Evolutionary conservation across 2,113 vertebrate genomes (phyloP), one percentile per base, ranked within the genome.

Genomic region (Athene noctua): DNA sequence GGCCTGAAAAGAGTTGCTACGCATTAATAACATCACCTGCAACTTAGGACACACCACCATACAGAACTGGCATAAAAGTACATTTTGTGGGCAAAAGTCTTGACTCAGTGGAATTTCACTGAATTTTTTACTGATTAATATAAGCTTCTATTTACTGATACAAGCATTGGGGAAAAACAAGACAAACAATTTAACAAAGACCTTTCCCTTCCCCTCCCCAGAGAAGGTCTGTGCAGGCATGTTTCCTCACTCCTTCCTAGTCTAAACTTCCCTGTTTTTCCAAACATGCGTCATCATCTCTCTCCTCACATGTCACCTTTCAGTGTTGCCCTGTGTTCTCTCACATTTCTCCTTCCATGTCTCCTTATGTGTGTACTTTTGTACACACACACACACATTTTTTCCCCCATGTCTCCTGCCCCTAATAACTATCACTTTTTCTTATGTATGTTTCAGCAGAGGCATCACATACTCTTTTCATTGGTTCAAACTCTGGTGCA

Each of bases 1-100:
- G 99, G 71, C 99, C 99, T 99, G 94, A 68, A 68, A 97, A 94
- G 40, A 85, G 40, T 74, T 73, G 71, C 34, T 23, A 75, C 10
- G 42, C 29, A 66, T 92, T 91, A 91, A 34, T 73, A 74, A 72
- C 13, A 65, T 29, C 17, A 63, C 6, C 26, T 8, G 0, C 4
- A 84, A 73, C 1, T 54, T 88, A 80, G 3, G 4, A 67, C 16
- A 63, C 10, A 80, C 6, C 34, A 90, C 6, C 11, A 59, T 1
- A 62, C 0, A 75, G 26, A 75, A 85, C 6, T 38, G 17, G 40
- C 20, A 38, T 20, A 66, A 63, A 61, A 38, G 5, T 29, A 78
- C 15, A 3, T 10, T 54, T 72, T 15, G 29, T 2, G 3, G 19
- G 47, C 15, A 79, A 51, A 72, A 44, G 23, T 49, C 67, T 77